phyloP scores from a whole-genome alignment of 2,888 invertebrate genomes.

The Eremobia ochroleuca region DNA sequence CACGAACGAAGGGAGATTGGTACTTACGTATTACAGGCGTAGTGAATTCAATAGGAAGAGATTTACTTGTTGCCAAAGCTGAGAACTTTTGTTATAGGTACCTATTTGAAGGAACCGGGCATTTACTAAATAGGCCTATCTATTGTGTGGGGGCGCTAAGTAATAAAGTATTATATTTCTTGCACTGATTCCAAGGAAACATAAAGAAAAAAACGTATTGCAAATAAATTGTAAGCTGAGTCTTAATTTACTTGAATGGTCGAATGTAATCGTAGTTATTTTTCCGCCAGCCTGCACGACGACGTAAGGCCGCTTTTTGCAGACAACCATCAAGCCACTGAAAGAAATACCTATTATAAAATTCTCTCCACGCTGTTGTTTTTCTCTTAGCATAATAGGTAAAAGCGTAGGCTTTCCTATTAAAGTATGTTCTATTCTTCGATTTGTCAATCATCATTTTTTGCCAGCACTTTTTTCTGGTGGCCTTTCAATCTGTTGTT shows the following conservation, averaged over 20 bases:
- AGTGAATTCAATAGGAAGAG: constrained; percentile 45
- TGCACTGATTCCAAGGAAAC: neutral
- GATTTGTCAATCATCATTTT: neutral
- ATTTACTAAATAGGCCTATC: neutral
- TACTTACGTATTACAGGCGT: constrained; percentile 51
- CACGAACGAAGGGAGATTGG: constrained; percentile 58
- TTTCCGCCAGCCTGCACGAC: neutral
- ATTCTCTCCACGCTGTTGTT: neutral
- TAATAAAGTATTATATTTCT: neutral
- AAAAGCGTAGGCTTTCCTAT: too few species aligned
- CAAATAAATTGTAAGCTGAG: too few species aligned
- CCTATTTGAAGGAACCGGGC: neutral
- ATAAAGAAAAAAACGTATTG: too few species aligned
- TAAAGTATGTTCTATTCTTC: neutral
- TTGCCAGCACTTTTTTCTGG: neutral
- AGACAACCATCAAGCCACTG: neutral
- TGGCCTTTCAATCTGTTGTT: neutral
- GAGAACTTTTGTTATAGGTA: constrained; percentile 5
- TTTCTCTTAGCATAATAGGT: neutral
- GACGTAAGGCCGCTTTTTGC: neutral
- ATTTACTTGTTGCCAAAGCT: constrained; percentile 52
- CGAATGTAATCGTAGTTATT: too few species aligned
- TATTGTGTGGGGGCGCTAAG: neutral
- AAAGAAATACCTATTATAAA: neutral
- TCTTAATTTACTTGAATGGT: too few species aligned